Percentiles rank a stretch among this genome's conserved stretches.
phyloP scores from a whole-genome alignment of 2,113 vertebrate genomes.

The Turnix velox region DNA sequence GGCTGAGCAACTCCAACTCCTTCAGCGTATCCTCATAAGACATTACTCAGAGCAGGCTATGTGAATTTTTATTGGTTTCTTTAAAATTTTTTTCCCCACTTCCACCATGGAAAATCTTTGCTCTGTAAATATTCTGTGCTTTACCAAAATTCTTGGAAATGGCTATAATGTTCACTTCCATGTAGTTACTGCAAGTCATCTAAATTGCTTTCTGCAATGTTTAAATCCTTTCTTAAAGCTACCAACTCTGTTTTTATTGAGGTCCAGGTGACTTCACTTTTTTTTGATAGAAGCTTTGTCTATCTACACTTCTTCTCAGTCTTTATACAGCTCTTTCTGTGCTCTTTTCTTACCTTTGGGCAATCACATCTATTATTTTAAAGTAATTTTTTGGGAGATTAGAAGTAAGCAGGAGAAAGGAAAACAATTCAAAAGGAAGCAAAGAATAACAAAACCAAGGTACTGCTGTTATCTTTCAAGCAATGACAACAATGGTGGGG shows the following conservation, averaged over 20 bases:
- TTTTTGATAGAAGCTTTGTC: neutral
- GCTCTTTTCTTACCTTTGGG: neutral
- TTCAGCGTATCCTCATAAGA: too few relatives aligned
- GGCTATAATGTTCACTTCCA: neutral
- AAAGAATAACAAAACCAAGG: conserved; percentile 14
- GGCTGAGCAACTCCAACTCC: too few relatives aligned
- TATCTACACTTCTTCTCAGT: neutral
- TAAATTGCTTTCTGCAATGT: neutral
- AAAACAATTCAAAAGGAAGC: neutral
- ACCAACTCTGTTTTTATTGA: neutral
- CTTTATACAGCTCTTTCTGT: neutral
- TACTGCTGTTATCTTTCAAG: neutral
- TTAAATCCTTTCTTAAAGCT: neutral
- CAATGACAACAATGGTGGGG: neutral
- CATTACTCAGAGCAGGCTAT: too few relatives aligned
- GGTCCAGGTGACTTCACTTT: accelerated
- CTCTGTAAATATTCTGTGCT: neutral
- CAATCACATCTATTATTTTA: neutral
- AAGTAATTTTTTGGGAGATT: neutral
- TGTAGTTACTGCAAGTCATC: neutral
- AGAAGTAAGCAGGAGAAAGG: neutral
- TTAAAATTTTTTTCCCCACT: too few relatives aligned
- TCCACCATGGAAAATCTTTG: neutral
- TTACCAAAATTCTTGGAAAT: neutral
- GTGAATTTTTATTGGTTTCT: too few relatives aligned